These are phyloP conservation scores for Littorina saxatilis DNA, from an alignment of 1,140 invertebrate species.

Conservation along the genomic window DNA sequence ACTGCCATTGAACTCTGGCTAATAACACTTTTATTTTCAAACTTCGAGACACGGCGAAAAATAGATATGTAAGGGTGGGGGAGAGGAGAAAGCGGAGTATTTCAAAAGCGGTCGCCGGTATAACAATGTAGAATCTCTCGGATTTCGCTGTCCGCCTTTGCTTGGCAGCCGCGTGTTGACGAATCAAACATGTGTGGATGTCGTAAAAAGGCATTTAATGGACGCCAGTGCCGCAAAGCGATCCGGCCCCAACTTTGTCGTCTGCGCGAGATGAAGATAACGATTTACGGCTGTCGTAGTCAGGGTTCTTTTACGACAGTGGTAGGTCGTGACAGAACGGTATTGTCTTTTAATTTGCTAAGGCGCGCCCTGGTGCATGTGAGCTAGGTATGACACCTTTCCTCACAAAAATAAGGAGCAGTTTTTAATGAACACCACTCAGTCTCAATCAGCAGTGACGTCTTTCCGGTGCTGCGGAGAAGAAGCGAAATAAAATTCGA, in stretches of 20 bases:
- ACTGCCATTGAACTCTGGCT: too few species aligned
- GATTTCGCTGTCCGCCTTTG: neutral
- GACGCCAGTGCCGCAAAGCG: conserved; percentile 6
- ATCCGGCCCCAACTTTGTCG: conserved; percentile 25
- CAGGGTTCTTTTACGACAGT: neutral
- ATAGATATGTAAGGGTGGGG: too few species aligned
- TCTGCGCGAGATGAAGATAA: conserved; percentile 22
- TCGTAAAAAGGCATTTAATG: neutral
- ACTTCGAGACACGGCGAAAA: too few species aligned
- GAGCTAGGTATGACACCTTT: neutral
- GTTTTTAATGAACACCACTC: too few species aligned
- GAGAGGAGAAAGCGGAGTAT: neutral
- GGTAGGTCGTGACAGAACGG: too few species aligned
- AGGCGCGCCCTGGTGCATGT: neutral
- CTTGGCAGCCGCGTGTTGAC: neutral
- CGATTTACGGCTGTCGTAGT: conserved; percentile 18
- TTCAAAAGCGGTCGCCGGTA: conserved; percentile 14
- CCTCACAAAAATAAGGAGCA: neutral
- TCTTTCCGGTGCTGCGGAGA: too few species aligned
- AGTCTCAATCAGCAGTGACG: too few species aligned
- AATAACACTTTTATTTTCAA: too few species aligned
- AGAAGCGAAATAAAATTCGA: too few species aligned
- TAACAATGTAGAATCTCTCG: neutral
- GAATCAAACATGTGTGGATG: neutral
- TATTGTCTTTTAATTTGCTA: too few species aligned